Evolutionary conservation across 37 sponge, comb jelly and placozoan genomes (phyloP).

Genomic region (Tethya wilhelma): DNA sequence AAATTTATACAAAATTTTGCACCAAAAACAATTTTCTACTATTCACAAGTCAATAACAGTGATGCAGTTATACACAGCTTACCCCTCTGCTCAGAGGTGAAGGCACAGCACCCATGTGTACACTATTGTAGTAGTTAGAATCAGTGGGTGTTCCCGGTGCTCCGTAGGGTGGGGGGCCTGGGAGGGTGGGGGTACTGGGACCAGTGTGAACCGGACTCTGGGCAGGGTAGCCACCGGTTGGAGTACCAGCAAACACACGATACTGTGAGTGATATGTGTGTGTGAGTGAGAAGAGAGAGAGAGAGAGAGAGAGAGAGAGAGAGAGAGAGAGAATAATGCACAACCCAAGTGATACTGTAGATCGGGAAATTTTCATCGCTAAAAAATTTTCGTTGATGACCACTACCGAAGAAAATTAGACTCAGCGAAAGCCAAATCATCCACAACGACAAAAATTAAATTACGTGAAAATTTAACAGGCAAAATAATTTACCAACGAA

Average conservation of each 20-base stretch:
- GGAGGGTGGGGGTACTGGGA: slow-evolving; percentile 48
- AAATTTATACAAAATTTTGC: too few relatives aligned
- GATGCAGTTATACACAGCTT: background rate
- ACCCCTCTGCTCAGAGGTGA: slow-evolving; percentile 21
- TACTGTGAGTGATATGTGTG: background rate
- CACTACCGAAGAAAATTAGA: too few relatives aligned
- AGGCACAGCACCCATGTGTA: slow-evolving; percentile 11
- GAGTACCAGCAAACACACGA: slow-evolving; percentile 8
- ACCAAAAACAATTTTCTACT: too few relatives aligned
- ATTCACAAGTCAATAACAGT: too few relatives aligned
- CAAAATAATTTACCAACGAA: too few relatives aligned
- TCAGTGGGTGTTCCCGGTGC: slow-evolving; percentile 47
- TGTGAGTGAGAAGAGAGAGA: background rate
- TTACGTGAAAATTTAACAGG: too few relatives aligned
- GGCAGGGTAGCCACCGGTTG: background rate
- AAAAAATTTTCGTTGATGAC: too few relatives aligned
- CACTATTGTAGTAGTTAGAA: slow-evolving; percentile 39
- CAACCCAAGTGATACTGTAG: background rate
- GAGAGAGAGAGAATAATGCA: background rate
- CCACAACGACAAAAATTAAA: too few relatives aligned
- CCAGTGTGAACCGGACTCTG: slow-evolving; percentile 44
- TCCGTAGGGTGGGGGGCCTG: slow-evolving; percentile 45
- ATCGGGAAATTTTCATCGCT: too few relatives aligned
- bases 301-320: background rate
- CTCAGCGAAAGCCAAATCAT: too few relatives aligned